Percentiles rank a stretch among this genome's conserved stretches.
phyloP scores from a whole-genome alignment of 2,888 invertebrate genomes.

The Melanotus villosus region DNA sequence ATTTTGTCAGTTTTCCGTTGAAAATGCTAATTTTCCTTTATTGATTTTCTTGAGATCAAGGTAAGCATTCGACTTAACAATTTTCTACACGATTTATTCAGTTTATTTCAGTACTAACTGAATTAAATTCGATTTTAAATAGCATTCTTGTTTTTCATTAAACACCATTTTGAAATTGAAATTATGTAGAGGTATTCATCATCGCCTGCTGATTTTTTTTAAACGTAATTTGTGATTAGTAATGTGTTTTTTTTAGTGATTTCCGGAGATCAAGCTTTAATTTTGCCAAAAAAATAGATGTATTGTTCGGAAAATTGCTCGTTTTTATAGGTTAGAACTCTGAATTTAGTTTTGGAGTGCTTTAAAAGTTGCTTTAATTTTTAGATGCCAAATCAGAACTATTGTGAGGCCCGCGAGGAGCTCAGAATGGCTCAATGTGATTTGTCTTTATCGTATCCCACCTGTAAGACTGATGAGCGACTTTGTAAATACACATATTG shows the following conservation, averaged over 20 bases:
- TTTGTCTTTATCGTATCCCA: conserved; percentile 56
- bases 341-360: background rate
- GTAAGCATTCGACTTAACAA: conserved; percentile 17
- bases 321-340: conserved; percentile 30
- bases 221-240: background rate
- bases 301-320: background rate
- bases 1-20: conserved; percentile 37
- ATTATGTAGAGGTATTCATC: conserved; percentile 21
- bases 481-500: conserved; percentile 62
- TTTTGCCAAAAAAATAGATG: background rate
- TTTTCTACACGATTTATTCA: conserved; percentile 23
- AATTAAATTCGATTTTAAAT: conserved; percentile 28
- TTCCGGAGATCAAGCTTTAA: background rate
- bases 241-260: background rate
- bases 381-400: conserved; percentile 50
- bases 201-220: background rate
- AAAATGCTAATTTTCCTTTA: conserved; percentile 44
- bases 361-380: conserved; percentile 22
- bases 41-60: conserved; percentile 35
- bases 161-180: conserved; percentile 53
- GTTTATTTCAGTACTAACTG: conserved; percentile 6
- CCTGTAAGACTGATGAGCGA: conserved; percentile 57
- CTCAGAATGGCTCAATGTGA: conserved; percentile 61
- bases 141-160: conserved; percentile 47
- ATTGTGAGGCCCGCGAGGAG: conserved; percentile 42